Base-by-base conservation (phyloP, 2,797 vertebrate genomes). In the Euthynnus affinis region DNA sequence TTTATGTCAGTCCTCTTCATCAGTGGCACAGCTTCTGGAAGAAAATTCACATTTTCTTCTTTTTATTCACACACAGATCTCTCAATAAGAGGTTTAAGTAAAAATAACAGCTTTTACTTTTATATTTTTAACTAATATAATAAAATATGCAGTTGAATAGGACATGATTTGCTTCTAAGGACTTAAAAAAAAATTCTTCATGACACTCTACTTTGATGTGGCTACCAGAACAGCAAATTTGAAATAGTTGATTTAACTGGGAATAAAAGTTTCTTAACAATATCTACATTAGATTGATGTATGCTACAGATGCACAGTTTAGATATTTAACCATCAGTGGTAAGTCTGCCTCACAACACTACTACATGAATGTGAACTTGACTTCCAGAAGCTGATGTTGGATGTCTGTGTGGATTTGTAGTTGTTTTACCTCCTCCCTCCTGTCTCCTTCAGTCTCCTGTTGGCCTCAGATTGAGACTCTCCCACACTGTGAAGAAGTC, bases 401-500 rank as follows among this genome's bases (percentile, higher is more conserved):
- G 17, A 14, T 5, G n/a, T 60, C 22, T 65, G 40, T n/a, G 15
- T 64, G 55, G 4, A 17, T 40, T 23, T 44, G 40, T 59, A 18
- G 40, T 68, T 29, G 23, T 72, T 53, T 53, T 18, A 37, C 18
- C 13, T 57, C n/a, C 15, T 37, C 13, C 61, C 46, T 71, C 65
- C 44, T 29, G 23, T 63, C 15, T 66, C 27, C 44, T 40, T 34
- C 48, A n/a, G 17, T 80, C 34, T 6, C 42, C 59, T 49, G 27
- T 40, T 9, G 29, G 13, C 46, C 40, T 63, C 66, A 46, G 25
- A 52, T 48, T 25, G 53, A 71, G 42, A 56, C 57, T 22, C 9
- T 12, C 7, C 6, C 29, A 6, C 29, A 32, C 3, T n/a, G 32
- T 65, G 25, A 55, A 17, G 61, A 68, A 69, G 46, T 56, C 44